Evolutionary conservation across 1,140 invertebrate genomes (phyloP), one percentile per base, ranked within the genome.

Genomic region (Parasteatoda tepidariorum): DNA sequence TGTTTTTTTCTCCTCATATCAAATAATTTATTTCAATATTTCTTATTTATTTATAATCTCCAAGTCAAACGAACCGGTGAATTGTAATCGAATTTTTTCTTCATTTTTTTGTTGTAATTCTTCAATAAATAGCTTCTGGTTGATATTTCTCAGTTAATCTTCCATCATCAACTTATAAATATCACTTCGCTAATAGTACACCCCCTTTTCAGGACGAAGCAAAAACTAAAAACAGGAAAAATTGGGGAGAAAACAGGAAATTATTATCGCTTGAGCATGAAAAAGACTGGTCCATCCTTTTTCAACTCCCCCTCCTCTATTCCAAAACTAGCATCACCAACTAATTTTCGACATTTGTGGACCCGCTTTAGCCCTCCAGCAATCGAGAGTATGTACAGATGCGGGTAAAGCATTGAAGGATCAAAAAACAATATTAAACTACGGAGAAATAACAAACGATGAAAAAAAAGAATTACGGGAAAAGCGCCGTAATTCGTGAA

Each of bases 391-490:
- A 41, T 26, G 70, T 33, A n/a, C 31, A 73, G 70, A 73, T 55
- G 38, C 18, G 22, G 28, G 59, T 24, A 66, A 73, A 59, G 13
- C 70, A 48, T 48, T 48, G 38, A 48, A 34, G 41, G 76, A 79
- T 64, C 64, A 79, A 79, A 79, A 79, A 79, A 79, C 64, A 79
- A 79, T 68, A 78, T 78, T 78, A 79, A 68, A 79, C 57, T 61
- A 79, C 18, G 26, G 48, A 55, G 62, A 61, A 79, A 79, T 68
- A 68, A 79, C 62, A 79, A 68, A 30, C 64, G 48, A 67, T 34
- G 66, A 59, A 55, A 57, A n/a, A 7, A 30, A 18, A 64, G 31
- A 64, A 71, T 41, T 28, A 31, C 33, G 38, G 38, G 75, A 62
- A 78, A 67, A 41, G 22, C 41, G 3, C 75, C 41, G 67, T 82